A percentile compares a stretch with the other conserved stretches of the same genome.
phyloP scores from a whole-genome alignment of 2,888 invertebrate genomes.

The Teinopalpus imperialis region DNA sequence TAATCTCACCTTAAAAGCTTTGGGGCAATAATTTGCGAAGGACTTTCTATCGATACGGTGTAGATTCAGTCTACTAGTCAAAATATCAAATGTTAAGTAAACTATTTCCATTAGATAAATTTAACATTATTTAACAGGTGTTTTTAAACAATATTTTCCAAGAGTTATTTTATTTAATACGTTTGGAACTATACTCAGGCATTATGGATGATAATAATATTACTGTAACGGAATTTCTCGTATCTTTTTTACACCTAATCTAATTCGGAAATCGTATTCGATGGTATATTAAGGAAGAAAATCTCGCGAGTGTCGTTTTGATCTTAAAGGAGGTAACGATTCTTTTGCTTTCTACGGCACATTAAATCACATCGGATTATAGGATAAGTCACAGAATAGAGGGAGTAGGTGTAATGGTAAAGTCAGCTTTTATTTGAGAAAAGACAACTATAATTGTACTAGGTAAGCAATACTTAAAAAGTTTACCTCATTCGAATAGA shows the following conservation, averaged over 20 bases:
- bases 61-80: too few relatives aligned
- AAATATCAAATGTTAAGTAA: too few relatives aligned
- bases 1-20: slow-evolving; percentile 12
- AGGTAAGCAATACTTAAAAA: too few relatives aligned
- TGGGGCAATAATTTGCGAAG: slow-evolving; percentile 14
- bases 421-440: slow-evolving; percentile 40
- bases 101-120: too few relatives aligned
- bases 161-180: neutral
- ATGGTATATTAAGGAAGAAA: slow-evolving; percentile 40
- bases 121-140: too few relatives aligned
- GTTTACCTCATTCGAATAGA: too few relatives aligned
- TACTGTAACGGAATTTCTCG: slow-evolving; percentile 33
- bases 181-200: neutral
- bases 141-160: too few relatives aligned
- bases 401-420: slow-evolving; percentile 52
- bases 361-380: slow-evolving; percentile 62
- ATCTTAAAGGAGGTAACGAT: slow-evolving; percentile 35
- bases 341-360: slow-evolving; percentile 46
- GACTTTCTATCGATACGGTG: too few relatives aligned
- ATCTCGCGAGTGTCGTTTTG: slow-evolving; percentile 36
- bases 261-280: slow-evolving; percentile 38
- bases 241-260: slow-evolving; percentile 33
- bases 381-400: slow-evolving; percentile 49
- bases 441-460: too few relatives aligned
- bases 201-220: slow-evolving; percentile 24